Percentiles rank a stretch among this genome's conserved stretches.
Conservation (phyloP, 2,113 vertebrate genomes). For the Oreotragus oreotragus region DNA sequence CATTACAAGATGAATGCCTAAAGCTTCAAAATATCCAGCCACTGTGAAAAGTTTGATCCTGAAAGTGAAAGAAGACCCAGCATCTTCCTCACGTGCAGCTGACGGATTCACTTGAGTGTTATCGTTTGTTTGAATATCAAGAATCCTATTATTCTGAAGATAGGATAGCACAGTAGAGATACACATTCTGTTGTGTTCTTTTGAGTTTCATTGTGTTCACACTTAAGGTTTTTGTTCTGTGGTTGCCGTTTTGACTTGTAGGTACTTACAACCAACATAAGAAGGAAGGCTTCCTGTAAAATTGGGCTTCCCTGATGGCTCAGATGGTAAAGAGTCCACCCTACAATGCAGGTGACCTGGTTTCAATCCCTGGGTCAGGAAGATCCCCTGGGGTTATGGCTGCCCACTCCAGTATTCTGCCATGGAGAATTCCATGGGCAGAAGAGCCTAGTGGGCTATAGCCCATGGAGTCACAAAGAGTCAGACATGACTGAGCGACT, state of each 20-base stretch:
- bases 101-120: background rate
- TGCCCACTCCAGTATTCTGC: background rate
- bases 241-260: background rate
- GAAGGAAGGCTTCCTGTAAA: background rate
- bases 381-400: background rate
- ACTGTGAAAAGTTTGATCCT: background rate
- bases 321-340: background rate
- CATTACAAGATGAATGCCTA: background rate
- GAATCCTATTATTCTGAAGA: background rate
- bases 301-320: background rate
- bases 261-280: background rate
- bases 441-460: background rate
- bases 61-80: background rate
- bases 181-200: background rate
- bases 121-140: background rate
- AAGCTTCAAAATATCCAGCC: background rate
- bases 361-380: background rate
- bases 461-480: background rate
- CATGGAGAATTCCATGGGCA: background rate
- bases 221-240: background rate
- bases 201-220: background rate
- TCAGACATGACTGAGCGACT: background rate
- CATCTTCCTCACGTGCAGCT: background rate
- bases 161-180: background rate
- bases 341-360: background rate